phyloP scores from a whole-genome alignment of 2,797 vertebrate genomes.

The Paedocypris micromegethes region DNA sequence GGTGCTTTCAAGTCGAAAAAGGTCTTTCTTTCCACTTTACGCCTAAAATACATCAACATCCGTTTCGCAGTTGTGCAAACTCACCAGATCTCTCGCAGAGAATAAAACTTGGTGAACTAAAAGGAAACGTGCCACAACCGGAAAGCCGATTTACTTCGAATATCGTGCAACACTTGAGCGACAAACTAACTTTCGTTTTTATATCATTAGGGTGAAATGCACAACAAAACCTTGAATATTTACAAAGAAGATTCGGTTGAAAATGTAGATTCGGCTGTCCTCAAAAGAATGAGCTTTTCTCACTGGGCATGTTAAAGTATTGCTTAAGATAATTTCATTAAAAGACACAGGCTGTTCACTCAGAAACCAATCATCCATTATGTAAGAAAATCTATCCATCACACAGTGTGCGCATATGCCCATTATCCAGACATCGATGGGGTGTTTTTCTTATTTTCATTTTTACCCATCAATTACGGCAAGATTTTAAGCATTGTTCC shows the following conservation, averaged over 20 bases:
- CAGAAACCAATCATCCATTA: slow-evolving; percentile 50
- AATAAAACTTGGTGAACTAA: neutral
- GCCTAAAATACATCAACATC: slow-evolving; percentile 47
- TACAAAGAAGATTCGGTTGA: too few species aligned
- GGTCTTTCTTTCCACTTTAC: slow-evolving; percentile 42
- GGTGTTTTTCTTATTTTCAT: slow-evolving; percentile 59
- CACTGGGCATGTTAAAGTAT: slow-evolving; percentile 30
- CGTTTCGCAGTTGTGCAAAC: slow-evolving; percentile 41
- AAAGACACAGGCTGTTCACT: slow-evolving; percentile 48
- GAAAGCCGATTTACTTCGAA: too few species aligned
- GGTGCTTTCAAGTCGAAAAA: slow-evolving; percentile 57
- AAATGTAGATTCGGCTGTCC: slow-evolving; percentile 31
- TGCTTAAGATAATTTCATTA: slow-evolving; percentile 48
- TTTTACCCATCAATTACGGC: slow-evolving; percentile 69
- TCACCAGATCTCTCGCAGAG: slow-evolving; percentile 38
- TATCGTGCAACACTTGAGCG: too few species aligned
- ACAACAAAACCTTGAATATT: neutral
- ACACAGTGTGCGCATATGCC: slow-evolving; percentile 45
- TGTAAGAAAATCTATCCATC: slow-evolving; percentile 52
- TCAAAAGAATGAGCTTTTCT: slow-evolving; percentile 30
- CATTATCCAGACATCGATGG: slow-evolving; percentile 53
- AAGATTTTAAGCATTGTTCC: slow-evolving; percentile 76
- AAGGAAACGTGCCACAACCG: neutral
- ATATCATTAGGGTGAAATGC: neutral
- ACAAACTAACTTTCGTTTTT: too few species aligned